Conservation (phyloP, 2,888 invertebrate species). For the Cotesia congregata region DNA sequence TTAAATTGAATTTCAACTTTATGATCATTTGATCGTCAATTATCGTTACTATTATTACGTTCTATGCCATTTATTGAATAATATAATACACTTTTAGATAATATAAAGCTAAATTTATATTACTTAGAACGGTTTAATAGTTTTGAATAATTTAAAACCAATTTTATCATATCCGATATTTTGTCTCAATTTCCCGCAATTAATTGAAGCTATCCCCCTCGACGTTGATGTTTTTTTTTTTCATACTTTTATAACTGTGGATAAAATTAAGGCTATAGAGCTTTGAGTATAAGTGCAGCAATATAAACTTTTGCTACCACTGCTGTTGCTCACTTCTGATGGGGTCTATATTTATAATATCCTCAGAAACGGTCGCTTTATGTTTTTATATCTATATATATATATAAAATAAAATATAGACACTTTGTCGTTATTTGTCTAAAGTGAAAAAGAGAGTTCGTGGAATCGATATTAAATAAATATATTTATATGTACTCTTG, state of each 20-base stretch:
- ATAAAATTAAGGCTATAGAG: conserved; percentile 38
- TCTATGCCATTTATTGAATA: no score
- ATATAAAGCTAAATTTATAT: background rate
- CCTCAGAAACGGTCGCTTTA: conserved; percentile 18
- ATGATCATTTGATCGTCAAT: background rate
- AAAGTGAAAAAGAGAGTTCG: conserved; percentile 11
- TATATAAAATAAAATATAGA: background rate
- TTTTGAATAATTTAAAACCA: background rate
- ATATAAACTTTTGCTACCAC: conserved; percentile 13
- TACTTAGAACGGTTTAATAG: background rate
- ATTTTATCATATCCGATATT: background rate
- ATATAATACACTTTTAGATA: no score
- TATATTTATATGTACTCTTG: background rate
- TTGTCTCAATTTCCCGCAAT: background rate
- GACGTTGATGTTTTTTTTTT: background rate
- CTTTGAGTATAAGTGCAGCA: background rate
- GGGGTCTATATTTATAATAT: conserved; percentile 22
- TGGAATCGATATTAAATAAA: conserved; percentile 25
- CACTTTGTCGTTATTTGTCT: conserved; percentile 6
- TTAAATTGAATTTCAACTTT: background rate
- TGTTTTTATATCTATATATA: background rate
- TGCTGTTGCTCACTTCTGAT: background rate
- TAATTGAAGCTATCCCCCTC: conserved; percentile 22
- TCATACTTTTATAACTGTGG: conserved; percentile 4
- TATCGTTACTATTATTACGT: no score